Evolutionary conservation across 2,888 invertebrate genomes (phyloP), one percentile per base, ranked within the genome.

Genomic region (Tenodera sinensis): DNA sequence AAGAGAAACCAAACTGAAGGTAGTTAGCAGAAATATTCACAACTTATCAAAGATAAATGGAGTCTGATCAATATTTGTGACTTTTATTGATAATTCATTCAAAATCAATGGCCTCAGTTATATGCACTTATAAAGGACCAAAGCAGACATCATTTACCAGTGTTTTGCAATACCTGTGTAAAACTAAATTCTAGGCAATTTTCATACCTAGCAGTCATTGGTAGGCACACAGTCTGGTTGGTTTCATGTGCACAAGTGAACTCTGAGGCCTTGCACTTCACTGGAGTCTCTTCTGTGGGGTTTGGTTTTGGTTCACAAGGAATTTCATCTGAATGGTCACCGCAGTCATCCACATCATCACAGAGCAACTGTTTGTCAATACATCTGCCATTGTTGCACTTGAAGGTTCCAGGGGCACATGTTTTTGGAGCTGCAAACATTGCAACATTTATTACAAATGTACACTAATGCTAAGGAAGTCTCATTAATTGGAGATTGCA

Each of bases 271-370:
- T 92, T 91, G 90, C 95, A 95, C 3, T 91, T 87, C 0, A 84
- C 84, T 6, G 90, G 85, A 3, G 83, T 27, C 8, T 86, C 42
- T 20, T 28, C 47, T 71, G 89, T 90, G 0, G 89, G 89, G 15
- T 83, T 25, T 9, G 25, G 20, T 0, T 88, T n/a, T 30, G n/a
- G 90, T 85, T 2, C 92, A 91, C 89, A 89, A n/a, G 82, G 30
- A 6, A 34, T 27, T 86, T 90, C 90, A 88, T 90, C 90, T 30
- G 89, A 90, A 27, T 47, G 28, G 82, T 90, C 90, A 20, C 89
- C 94, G 90, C 96, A 96, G 91, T 96, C 95, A 90, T 95, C 93
- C 87, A 93, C 91, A 0, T 93, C 93, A 92, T 96, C 95, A 92
- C 96, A 96, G 0, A 93, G 92, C 6, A 96, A 92, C 3, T 91